Evolutionary conservation across 64 coral and sea anemone genomes (phyloP), one percentile per base, ranked within the genome.

Genomic region (Porites lutea): DNA sequence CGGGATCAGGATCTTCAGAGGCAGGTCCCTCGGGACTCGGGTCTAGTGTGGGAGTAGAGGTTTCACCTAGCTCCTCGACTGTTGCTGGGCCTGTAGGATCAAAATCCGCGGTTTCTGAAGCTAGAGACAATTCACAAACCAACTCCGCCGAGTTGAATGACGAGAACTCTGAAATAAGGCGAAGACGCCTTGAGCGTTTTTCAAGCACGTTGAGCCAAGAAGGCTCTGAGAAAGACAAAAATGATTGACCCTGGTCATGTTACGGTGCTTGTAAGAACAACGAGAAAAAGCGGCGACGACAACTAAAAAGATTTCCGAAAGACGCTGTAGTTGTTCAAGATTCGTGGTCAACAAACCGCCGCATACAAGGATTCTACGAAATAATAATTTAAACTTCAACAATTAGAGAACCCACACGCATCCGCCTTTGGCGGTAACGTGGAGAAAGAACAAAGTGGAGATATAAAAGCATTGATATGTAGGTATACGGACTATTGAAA

Each of bases 151-250:
- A 84, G 45, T 68, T 68, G 52, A 84, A 69, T 64, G 81, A 79
- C 2, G 87, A 94, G 48, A 89, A 82, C 82, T 83, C 88, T 77
- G 92, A 94, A 94, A 94, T 94, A 52, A 89, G 92, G 49, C 78
- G 87, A 71, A 67, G 87, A 15, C 83, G 92, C 20, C 45, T 94
- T 48, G 87, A 94, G 74, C 65, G 87, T 3, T 94, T 94, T 89
- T 88, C 59, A n/a, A 68, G 16, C 14, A 5, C 79, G 23, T 14
- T 6, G n/a, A 68, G 18, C 16, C 47, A 84, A 57, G 50, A 78
- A 15, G 22, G 46, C 7, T 48, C 61, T 22, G 63, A 84, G 48
- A 67, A 84, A 10, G 81, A 84, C 45, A 51, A 84, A 22, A 52
- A 52, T 9, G 63, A 68, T 47, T 84, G 80, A 83, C 8, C 15